A percentile compares a stretch with the other conserved stretches of the same genome.
phyloP scores from a whole-genome alignment of 2,797 vertebrate genomes.

The Gambusia yucatana region DNA sequence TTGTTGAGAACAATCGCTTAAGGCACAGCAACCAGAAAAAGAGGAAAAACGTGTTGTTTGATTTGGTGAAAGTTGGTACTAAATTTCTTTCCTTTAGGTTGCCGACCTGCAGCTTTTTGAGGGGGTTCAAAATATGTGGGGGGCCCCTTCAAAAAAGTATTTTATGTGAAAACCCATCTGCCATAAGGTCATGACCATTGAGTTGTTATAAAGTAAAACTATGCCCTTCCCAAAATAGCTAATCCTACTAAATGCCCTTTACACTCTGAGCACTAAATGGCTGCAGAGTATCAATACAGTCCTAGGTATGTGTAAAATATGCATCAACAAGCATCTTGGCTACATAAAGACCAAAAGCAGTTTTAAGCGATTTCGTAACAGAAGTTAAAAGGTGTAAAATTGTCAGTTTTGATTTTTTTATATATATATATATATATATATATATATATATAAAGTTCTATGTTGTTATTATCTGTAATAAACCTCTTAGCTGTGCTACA shows the following conservation, averaged over 20 bases:
- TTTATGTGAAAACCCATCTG: not conserved
- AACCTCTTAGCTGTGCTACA: not conserved
- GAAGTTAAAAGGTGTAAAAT: not conserved
- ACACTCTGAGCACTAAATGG: not conserved
- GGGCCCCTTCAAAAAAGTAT: not conserved
- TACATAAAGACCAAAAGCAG: not conserved
- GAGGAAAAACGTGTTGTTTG: not conserved
- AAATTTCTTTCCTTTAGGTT: not conserved
- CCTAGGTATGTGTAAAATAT: not conserved
- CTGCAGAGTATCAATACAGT: not conserved
- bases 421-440: not conserved
- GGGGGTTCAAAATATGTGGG: not conserved
- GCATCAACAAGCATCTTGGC: not conserved
- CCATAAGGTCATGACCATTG: not conserved
- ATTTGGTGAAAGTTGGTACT: not conserved
- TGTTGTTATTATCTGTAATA: not conserved
- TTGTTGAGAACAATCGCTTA: constrained; percentile 7
- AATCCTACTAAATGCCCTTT: not conserved
- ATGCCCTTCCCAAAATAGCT: too few species aligned
- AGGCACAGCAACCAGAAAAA: not conserved
- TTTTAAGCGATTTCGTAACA: not conserved
- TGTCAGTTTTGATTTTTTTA: not conserved
- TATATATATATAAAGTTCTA: not conserved
- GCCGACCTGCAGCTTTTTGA: not conserved
- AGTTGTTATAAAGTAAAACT: not conserved